These are phyloP conservation scores for Xestia c-nigrum DNA, from an alignment of 2,888 invertebrate species.

Conservation along the genomic window DNA sequence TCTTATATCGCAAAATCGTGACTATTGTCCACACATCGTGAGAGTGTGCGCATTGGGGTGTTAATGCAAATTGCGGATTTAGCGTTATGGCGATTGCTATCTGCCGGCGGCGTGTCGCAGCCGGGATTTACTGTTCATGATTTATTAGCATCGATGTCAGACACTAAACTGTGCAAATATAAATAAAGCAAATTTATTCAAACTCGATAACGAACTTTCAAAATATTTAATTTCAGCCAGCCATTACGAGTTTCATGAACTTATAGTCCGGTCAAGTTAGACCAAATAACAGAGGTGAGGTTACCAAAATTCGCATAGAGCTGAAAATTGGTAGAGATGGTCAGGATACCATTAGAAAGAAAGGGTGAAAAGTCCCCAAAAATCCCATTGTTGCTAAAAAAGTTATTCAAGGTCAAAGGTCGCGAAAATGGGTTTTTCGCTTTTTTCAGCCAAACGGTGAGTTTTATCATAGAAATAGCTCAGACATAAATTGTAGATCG, in stretches of 20 bases:
- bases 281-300: too few species aligned
- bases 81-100: slow-evolving; percentile 82
- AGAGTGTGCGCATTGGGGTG: slow-evolving; percentile 72
- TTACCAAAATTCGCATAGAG: too few species aligned
- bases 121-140: slow-evolving; percentile 77
- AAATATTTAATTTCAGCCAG: slow-evolving; percentile 43
- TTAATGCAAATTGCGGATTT: slow-evolving; percentile 85
- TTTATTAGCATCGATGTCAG: slow-evolving; percentile 69
- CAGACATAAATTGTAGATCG: too few species aligned
- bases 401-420: too few species aligned
- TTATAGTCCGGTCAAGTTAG: too few species aligned
- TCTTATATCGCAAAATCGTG: slow-evolving; percentile 51
- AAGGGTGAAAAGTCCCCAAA: too few species aligned
- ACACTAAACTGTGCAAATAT: slow-evolving; percentile 52
- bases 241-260: slow-evolving; percentile 67
- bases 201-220: background rate
- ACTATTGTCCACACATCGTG: slow-evolving; percentile 59
- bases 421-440: too few species aligned
- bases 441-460: too few species aligned
- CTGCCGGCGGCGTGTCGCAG: slow-evolving; percentile 70
- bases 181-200: slow-evolving; percentile 35
- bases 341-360: too few species aligned
- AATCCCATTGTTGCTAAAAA: too few species aligned
- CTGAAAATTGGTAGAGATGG: too few species aligned
- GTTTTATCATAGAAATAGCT: too few species aligned